phyloP scores from a whole-genome alignment of 53 echinoderm and acorn worm genomes.

The Crossaster papposus region DNA sequence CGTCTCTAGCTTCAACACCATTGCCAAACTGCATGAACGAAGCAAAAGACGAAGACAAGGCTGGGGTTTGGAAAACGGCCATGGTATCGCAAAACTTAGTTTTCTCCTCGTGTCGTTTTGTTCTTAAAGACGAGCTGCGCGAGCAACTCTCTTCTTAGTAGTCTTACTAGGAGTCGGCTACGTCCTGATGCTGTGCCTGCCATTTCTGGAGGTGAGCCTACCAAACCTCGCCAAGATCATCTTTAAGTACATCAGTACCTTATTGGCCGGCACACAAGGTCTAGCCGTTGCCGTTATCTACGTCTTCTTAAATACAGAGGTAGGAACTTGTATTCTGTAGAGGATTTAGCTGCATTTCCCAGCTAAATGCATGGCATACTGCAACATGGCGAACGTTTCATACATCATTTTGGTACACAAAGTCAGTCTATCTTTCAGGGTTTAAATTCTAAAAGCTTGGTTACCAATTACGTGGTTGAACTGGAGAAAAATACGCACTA shows the following conservation, averaged over 20 bases:
- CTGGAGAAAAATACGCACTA: not conserved
- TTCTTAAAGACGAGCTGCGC: slow-evolving; percentile 75
- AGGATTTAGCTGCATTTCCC: not conserved
- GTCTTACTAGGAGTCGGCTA: slow-evolving; percentile 88
- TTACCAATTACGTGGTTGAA: not conserved
- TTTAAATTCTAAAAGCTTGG: not conserved
- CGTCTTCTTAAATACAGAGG: slow-evolving; percentile 93
- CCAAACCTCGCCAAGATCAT: slow-evolving; percentile 59
- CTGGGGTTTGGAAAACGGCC: too few relatives aligned
- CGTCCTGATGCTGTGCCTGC: slow-evolving; percentile 69
- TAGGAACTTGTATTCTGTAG: slow-evolving; percentile 36
- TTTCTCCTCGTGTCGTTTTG: slow-evolving; percentile 10
- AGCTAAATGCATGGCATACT: not conserved
- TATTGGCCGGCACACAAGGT: slow-evolving; percentile 81
- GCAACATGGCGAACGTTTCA: not conserved
- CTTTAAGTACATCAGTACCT: slow-evolving; percentile 67
- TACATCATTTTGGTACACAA: not conserved
- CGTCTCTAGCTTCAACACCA: too few relatives aligned
- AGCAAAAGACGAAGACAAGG: too few relatives aligned
- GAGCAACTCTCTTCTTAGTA: slow-evolving; percentile 87
- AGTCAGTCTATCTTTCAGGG: not conserved
- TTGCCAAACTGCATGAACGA: too few relatives aligned
- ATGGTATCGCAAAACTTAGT: not conserved
- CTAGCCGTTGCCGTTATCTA: slow-evolving; percentile 87
- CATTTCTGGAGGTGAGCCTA: slow-evolving; percentile 67